A percentile compares a stretch with the other conserved stretches of the same genome.
phyloP scores from a whole-genome alignment of 1,140 invertebrate species.

The Cyclina sinensis region DNA sequence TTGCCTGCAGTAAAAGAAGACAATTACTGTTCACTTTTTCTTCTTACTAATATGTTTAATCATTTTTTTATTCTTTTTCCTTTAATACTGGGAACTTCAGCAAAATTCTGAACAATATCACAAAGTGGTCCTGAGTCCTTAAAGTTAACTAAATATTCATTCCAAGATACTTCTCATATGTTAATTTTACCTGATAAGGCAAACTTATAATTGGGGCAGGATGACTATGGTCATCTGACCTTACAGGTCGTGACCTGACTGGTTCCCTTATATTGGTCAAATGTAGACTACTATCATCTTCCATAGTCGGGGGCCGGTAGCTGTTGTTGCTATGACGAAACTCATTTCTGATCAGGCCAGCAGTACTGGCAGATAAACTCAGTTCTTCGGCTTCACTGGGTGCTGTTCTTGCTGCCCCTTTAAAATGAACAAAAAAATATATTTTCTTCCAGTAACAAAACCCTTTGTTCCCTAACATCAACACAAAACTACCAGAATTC shows the following conservation, averaged over 20 bases:
- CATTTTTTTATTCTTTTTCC: too few species aligned
- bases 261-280: neutral
- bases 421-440: too few species aligned
- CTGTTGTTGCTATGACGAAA: conserved; percentile 55
- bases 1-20: too few species aligned
- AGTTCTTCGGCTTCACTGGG: conserved; percentile 75
- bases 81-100: too few species aligned
- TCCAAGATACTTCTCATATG: neutral
- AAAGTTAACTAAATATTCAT: too few species aligned
- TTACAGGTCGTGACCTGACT: neutral
- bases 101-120: neutral
- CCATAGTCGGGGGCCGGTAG: neutral
- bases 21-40: too few species aligned
- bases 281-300: conserved; percentile 23
- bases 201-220: conserved; percentile 63
- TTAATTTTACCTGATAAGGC: conserved; percentile 41
- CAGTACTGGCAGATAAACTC: conserved; percentile 79
- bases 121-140: too few species aligned
- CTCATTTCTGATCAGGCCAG: conserved; percentile 75
- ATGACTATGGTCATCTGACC: neutral
- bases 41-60: too few species aligned
- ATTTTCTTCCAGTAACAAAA: too few species aligned
- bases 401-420: neutral
- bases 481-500: too few species aligned
- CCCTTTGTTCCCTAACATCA: too few species aligned